Evolutionary conservation across 2,888 invertebrate genomes (phyloP).

Genomic region (Cephus pulcher): DNA sequence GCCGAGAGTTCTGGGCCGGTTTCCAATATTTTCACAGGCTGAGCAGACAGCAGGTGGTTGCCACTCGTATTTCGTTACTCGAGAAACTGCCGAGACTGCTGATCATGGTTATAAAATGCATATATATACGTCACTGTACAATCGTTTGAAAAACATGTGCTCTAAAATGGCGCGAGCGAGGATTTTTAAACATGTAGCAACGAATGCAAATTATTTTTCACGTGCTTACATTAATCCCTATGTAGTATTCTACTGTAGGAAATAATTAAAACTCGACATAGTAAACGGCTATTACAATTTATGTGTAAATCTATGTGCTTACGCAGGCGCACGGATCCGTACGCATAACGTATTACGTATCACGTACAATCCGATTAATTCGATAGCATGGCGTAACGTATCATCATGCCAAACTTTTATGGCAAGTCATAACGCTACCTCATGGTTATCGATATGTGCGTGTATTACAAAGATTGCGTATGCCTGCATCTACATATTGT

Average conservation of each 20-base stretch:
- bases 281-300: neutral
- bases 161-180: neutral
- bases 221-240: neutral
- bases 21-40: slow-evolving; percentile 10
- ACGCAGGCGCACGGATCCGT: neutral
- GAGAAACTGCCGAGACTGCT: slow-evolving; percentile 4
- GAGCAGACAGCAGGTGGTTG: slow-evolving; percentile 19
- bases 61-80: slow-evolving; percentile 15
- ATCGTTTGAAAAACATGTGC: neutral
- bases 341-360: neutral
- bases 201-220: neutral
- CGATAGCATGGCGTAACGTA: neutral
- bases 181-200: neutral
- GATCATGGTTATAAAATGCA: neutral
- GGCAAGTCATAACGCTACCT: neutral
- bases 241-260: neutral
- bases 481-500: neutral
- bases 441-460: neutral
- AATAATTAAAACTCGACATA: neutral
- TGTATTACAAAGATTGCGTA: neutral
- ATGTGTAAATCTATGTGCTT: neutral
- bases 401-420: neutral
- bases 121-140: neutral
- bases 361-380: neutral
- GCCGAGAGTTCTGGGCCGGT: neutral